A percentile compares a stretch with the other conserved stretches of the same genome.
phyloP scores from a whole-genome alignment of 2,113 vertebrate genomes.

The Tylochromis polylepis region DNA sequence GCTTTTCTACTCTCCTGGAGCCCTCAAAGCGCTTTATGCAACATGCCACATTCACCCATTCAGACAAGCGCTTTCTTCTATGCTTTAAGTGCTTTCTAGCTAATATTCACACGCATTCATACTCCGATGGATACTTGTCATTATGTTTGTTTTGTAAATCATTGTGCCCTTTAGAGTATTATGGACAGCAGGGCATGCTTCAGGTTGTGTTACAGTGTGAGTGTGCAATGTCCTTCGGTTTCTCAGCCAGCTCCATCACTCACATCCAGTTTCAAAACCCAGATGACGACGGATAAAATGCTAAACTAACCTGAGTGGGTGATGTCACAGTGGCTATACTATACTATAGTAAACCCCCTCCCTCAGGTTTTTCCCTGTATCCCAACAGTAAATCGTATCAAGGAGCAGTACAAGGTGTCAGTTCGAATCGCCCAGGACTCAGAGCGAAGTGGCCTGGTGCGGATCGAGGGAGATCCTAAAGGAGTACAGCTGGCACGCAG shows the following conservation, averaged over 20 bases:
- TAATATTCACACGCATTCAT: too few species aligned
- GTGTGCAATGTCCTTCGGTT: background rate
- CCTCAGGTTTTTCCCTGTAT: background rate
- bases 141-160: background rate
- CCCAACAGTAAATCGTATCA: conserved; percentile 76
- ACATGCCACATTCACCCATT: background rate
- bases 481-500: conserved; percentile 78
- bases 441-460: conserved; percentile 74
- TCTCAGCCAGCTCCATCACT: background rate
- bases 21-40: background rate
- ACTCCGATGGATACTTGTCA: background rate
- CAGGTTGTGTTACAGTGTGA: background rate
- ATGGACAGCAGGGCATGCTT: background rate
- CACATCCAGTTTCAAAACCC: background rate
- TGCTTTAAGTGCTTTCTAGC: background rate
- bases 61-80: background rate
- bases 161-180: background rate
- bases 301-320: background rate
- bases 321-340: background rate
- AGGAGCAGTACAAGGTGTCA: conserved; percentile 80
- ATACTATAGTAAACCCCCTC: background rate
- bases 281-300: background rate
- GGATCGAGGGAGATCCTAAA: conserved; percentile 81
- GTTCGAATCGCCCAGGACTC: conserved; percentile 78
- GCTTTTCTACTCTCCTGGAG: background rate